Evolutionary conservation across 2,888 invertebrate genomes (phyloP).

Genomic region (Thelaira solivaga): DNA sequence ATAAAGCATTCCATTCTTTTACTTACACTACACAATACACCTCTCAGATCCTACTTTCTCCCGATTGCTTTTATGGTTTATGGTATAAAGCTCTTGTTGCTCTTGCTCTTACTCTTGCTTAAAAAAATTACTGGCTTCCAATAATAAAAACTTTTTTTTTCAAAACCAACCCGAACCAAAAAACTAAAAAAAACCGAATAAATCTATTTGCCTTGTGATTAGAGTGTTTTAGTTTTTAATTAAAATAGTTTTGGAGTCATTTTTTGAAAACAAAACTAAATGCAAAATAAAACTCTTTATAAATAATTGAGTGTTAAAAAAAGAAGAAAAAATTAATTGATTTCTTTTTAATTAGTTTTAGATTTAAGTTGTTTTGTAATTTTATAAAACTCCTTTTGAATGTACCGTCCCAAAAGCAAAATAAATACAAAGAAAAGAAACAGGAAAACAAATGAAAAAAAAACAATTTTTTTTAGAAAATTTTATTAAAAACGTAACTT

Average conservation of each 20-base stretch:
- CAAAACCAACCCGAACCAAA: not conserved
- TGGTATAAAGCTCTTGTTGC: not conserved
- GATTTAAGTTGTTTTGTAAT: constrained; percentile 27
- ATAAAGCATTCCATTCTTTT: too few species aligned
- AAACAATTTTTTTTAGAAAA: too few species aligned
- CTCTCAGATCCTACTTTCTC: too few species aligned
- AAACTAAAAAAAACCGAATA: constrained; percentile 51
- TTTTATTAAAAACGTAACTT: too few species aligned
- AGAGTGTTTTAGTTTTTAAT: constrained; percentile 60
- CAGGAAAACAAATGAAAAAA: too few species aligned
- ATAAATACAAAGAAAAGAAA: too few species aligned
- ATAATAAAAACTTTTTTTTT: constrained; percentile 29
- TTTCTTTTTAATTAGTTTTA: constrained; percentile 29
- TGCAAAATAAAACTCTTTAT: constrained; percentile 12
- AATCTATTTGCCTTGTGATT: constrained; percentile 75
- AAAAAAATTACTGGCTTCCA: too few species aligned
- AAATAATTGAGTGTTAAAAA: constrained; percentile 36
- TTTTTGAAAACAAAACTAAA: constrained; percentile 20
- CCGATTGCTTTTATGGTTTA: too few species aligned
- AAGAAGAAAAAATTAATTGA: not conserved
- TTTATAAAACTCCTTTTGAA: constrained; percentile 12
- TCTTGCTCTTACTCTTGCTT: too few species aligned
- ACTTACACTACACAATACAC: too few species aligned
- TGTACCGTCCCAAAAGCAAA: constrained; percentile 51
- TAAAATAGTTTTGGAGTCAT: constrained; percentile 29